Conservation (phyloP, 2,888 invertebrate genomes). For the Trissoscelio sp. region DNA sequence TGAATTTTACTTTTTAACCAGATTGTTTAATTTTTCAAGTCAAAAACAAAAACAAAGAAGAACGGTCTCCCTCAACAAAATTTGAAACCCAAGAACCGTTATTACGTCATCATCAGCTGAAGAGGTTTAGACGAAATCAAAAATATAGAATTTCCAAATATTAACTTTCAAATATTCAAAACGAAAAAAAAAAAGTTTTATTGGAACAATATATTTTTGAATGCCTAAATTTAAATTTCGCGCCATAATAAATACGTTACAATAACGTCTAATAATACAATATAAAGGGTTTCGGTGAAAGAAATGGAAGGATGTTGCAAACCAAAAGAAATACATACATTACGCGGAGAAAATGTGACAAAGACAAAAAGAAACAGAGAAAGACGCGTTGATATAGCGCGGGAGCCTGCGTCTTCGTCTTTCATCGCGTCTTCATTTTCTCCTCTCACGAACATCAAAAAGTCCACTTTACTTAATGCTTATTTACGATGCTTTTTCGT, state of each 20-base stretch:
- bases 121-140: too few species aligned
- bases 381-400: constrained; percentile 76
- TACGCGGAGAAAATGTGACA: constrained; percentile 45
- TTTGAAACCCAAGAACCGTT: too few species aligned
- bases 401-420: constrained; percentile 78
- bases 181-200: too few species aligned
- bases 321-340: constrained; percentile 34
- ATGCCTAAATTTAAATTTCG: too few species aligned
- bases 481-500: constrained; percentile 58
- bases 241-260: neutral
- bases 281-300: constrained; percentile 21
- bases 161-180: too few species aligned
- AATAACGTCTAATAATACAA: constrained; percentile 40
- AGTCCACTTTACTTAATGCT: constrained; percentile 62
- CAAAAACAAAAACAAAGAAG: too few species aligned
- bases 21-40: neutral
- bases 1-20: constrained; percentile 25
- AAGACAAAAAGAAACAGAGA: constrained; percentile 59
- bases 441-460: constrained; percentile 61
- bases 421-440: constrained; percentile 77
- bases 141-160: too few species aligned
- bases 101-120: too few species aligned
- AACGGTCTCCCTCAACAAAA: too few species aligned
- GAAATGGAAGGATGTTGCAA: constrained; percentile 43
- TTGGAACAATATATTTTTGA: too few species aligned